phyloP scores from a whole-genome alignment of 2,888 invertebrate genomes.

The Cynaeus angustus region DNA sequence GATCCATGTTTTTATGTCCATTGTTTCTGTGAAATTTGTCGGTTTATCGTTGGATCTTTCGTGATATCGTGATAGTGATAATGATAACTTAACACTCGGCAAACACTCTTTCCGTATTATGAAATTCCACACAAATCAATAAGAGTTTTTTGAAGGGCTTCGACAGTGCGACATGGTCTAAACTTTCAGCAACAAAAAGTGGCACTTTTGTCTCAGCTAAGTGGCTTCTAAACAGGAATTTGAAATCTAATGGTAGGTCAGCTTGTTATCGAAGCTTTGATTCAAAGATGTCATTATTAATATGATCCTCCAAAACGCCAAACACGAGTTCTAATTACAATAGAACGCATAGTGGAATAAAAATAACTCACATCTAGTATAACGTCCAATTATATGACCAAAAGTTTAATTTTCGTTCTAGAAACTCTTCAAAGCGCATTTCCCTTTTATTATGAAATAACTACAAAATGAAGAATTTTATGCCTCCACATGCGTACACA shows the following conservation, averaged over 20 bases:
- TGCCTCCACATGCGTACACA: conserved; percentile 6
- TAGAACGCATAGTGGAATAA: too few species aligned
- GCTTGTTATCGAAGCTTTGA: too few species aligned
- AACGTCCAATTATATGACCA: too few species aligned
- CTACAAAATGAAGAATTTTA: conserved; percentile 30
- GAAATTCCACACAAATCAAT: conserved; percentile 31
- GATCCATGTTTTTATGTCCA: conserved; percentile 40
- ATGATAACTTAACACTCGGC: conserved; percentile 46
- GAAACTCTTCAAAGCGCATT: too few species aligned
- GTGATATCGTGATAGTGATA: conserved; percentile 46
- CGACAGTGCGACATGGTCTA: background rate
- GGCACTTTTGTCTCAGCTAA: too few species aligned
- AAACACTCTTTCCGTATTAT: conserved; percentile 34
- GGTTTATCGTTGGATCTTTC: conserved; percentile 46
- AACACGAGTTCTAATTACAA: too few species aligned
- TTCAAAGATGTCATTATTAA: too few species aligned
- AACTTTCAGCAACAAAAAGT: too few species aligned
- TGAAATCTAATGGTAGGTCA: too few species aligned
- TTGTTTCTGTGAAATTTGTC: conserved; percentile 45
- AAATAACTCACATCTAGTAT: too few species aligned
- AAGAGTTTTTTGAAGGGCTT: conserved; percentile 24
- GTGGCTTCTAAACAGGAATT: too few species aligned
- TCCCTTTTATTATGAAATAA: conserved; percentile 20
- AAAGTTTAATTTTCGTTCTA: background rate
- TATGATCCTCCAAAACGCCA: too few species aligned